These are phyloP conservation scores for Oikopleura dioica DNA, from an alignment of 23 tunicate genomes.

Conservation along the genomic window DNA sequence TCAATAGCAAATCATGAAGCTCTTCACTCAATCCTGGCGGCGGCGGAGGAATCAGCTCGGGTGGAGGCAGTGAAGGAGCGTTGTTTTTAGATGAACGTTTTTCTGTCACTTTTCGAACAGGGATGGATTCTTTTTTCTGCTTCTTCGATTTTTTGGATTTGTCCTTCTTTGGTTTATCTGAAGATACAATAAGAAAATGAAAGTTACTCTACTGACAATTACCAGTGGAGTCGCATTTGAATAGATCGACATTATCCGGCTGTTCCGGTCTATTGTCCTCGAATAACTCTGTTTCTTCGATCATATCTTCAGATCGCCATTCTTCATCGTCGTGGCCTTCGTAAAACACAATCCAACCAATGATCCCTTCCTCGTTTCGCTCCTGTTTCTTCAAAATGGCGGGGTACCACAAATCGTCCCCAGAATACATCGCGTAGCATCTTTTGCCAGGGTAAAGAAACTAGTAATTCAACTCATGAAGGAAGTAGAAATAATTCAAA, in stretches of 20 bases:
- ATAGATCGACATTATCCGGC: background rate
- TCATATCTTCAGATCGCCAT: background rate
- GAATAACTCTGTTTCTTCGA: background rate
- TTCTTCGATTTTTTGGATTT: background rate
- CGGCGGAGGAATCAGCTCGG: background rate
- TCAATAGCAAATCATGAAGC: background rate
- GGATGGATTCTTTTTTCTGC: background rate
- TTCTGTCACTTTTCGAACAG: too few relatives aligned
- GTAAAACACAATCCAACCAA: background rate
- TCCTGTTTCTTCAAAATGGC: background rate
- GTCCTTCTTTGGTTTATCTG: background rate
- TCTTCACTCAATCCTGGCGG: background rate
- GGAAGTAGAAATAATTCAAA: too few relatives aligned
- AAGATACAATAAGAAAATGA: background rate
- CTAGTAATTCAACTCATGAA: too few relatives aligned
- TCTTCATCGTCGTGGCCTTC: background rate
- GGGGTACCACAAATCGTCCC: background rate
- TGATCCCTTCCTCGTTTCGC: too few relatives aligned
- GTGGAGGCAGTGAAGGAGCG: background rate
- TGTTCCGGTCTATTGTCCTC: background rate
- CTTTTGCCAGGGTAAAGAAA: background rate
- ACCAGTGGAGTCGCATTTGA: too few relatives aligned
- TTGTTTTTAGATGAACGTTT: too few relatives aligned
- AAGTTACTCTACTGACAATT: too few relatives aligned
- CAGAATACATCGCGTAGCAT: background rate